Evolutionary conservation across 2,888 invertebrate genomes (phyloP).

Genomic region (Dasysyrphus albostriatus): DNA sequence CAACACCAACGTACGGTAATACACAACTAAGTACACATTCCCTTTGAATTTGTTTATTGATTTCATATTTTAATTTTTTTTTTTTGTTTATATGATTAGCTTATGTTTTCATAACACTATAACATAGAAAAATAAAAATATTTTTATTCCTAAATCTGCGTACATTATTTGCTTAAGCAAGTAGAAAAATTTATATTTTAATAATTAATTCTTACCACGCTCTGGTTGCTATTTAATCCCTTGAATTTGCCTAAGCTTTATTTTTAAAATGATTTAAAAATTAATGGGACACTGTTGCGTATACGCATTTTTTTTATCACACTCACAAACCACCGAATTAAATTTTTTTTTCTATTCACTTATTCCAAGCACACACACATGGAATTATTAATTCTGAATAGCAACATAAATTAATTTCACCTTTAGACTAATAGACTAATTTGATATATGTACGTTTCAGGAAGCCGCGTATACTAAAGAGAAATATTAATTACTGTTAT

Average conservation of each 20-base stretch:
- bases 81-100: neutral
- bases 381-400: neutral
- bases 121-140: neutral
- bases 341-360: neutral
- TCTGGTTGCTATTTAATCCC: neutral
- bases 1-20: neutral
- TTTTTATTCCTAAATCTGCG: neutral
- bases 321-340: neutral
- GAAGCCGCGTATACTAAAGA: neutral
- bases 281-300: neutral
- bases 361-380: neutral
- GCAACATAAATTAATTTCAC: neutral
- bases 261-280: neutral
- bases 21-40: neutral
- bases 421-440: neutral
- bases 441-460: neutral
- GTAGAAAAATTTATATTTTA: neutral
- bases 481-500: conserved; percentile 10
- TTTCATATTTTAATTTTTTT: neutral
- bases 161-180: neutral
- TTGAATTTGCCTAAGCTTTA: neutral
- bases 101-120: neutral
- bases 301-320: conserved; percentile 1
- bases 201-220: conserved; percentile 1
- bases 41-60: neutral